A percentile compares a stretch with the other conserved stretches of the same genome.
Evolutionary conservation across 2,888 invertebrate genomes (phyloP).

Genomic region (Platycheirus albimanus): DNA sequence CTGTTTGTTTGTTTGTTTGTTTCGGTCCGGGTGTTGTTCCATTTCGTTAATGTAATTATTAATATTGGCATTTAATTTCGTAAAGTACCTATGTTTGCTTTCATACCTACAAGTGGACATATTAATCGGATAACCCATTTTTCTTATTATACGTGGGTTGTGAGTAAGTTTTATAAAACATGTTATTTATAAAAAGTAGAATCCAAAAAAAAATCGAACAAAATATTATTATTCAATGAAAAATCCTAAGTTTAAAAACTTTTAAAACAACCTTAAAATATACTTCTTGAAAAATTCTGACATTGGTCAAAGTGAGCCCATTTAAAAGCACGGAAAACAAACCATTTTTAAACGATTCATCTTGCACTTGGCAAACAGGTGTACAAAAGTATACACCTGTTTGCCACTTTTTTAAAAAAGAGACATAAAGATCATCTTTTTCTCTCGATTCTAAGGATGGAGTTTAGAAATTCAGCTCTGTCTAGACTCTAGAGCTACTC

Average conservation of each 20-base stretch:
- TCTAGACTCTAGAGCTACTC: conserved; percentile 22
- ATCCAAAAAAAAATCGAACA: conserved; percentile 2
- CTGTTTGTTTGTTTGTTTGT: no score
- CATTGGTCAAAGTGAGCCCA: conserved; percentile 10
- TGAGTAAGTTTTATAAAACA: no score
- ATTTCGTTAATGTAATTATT: no score
- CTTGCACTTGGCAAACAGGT: conserved; percentile 16
- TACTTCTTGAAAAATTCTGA: conserved; percentile 14
- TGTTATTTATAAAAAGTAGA: not conserved
- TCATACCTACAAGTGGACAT: no score
- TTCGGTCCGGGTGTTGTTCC: no score
- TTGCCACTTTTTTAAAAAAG: conserved; percentile 2
- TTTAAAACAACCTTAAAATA: conserved; percentile 21
- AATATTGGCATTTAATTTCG: no score
- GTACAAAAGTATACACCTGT: not conserved
- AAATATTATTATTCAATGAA: conserved; percentile 17
- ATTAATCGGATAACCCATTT: no score
- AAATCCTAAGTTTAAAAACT: conserved; percentile 13
- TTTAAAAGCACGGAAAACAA: conserved; percentile 10
- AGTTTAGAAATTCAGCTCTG: not conserved
- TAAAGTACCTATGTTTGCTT: no score
- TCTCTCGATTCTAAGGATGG: conserved; percentile 1
- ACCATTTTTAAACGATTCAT: conserved; percentile 16
- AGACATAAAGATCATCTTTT: conserved; percentile 30
- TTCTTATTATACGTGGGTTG: no score